Base-by-base conservation (phyloP, 2,797 vertebrate species). In the Dendrocincla tyrannina region DNA sequence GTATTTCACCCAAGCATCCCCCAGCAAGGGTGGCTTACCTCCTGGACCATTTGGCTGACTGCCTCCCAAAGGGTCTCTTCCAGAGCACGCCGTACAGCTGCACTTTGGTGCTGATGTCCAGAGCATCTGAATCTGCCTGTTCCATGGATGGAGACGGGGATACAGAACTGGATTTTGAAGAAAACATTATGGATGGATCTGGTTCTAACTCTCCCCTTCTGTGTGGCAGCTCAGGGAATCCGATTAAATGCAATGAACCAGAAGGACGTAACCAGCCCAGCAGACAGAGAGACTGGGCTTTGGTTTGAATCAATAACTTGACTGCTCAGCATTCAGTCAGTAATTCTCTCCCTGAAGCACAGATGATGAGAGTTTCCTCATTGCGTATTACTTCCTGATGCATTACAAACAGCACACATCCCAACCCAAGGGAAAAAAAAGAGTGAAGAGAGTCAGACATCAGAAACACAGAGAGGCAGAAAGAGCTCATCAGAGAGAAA, bases 91-190 rank as follows among this genome's bases (percentile, higher is more conserved):
- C 99, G 0, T 99, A 98, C 68, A 99, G 98, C 98, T 99, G 99
- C 98, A 99, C 99, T 97, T 99, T 99, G 97, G 99, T 99, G 98
- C 99, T 99, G 98, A 99, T 98, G 97, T 99, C 99, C 98, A 99
- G 92, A 80, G 97, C 98, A 47, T 99, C 98, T 1, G 98, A 97
- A 95, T 99, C 99, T 0, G 98, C 96, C 93, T 98, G 99, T 96
- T 99, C 99, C 98, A 99, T 99, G 95, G 99, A 99, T 0, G 98
- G 98, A 97, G 99, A 99, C 66, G 98, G 98, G 9, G 98, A 98
- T 59, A 98, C 97, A 16, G 98, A 98, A 90, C 98, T 98, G 96
- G 98, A 98, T 97, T 98, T 99, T 50, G 99, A 99, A 33, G 98
- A 96, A 60, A 99, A 99, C 99, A 99, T 99, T 49, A 70, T 92